A percentile compares a stretch with the other conserved stretches of the same genome.
Conservation (phyloP, 1,140 invertebrate species). For the Ips typographus region DNA sequence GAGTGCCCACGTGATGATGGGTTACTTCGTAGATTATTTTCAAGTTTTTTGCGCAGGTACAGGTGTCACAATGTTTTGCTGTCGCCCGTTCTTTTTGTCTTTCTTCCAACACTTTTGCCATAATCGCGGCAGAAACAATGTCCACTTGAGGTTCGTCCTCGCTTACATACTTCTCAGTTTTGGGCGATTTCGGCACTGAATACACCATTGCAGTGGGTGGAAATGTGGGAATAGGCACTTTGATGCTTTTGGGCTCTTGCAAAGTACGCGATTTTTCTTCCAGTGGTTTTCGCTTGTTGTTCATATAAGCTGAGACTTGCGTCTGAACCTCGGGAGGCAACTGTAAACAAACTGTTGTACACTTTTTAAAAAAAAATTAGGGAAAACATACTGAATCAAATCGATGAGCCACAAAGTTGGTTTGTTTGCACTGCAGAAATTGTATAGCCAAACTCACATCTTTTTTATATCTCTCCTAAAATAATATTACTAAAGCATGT, state of each 20-base stretch:
- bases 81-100: slow-evolving; percentile 67
- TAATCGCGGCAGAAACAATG: slow-evolving; percentile 86
- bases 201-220: slow-evolving; percentile 89
- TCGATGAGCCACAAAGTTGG: slow-evolving; percentile 91
- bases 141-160: slow-evolving; percentile 60
- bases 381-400: slow-evolving; percentile 79
- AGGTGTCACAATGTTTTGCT: slow-evolving; percentile 78
- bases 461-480: slow-evolving; percentile 88
- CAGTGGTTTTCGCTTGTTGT: slow-evolving; percentile 65
- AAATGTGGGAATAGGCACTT: slow-evolving; percentile 81
- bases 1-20: slow-evolving; percentile 62
- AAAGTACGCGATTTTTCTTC: slow-evolving; percentile 48
- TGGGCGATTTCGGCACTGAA: slow-evolving; percentile 61
- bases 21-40: slow-evolving; percentile 61
- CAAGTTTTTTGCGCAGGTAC: slow-evolving; percentile 67
- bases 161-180: slow-evolving; percentile 39
- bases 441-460: slow-evolving; percentile 94
- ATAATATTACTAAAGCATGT: neutral
- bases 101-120: slow-evolving; percentile 90
- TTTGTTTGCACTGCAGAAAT: slow-evolving; percentile 91
- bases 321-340: slow-evolving; percentile 87
- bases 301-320: slow-evolving; percentile 78
- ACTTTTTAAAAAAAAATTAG: slow-evolving; percentile 29
- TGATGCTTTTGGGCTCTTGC: slow-evolving; percentile 67
- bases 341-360: slow-evolving; percentile 55